Percentiles rank a stretch among this genome's conserved stretches.
These are phyloP conservation scores for Machimus rusticus DNA, from an alignment of 2,888 invertebrate genomes.

Conservation along the genomic window DNA sequence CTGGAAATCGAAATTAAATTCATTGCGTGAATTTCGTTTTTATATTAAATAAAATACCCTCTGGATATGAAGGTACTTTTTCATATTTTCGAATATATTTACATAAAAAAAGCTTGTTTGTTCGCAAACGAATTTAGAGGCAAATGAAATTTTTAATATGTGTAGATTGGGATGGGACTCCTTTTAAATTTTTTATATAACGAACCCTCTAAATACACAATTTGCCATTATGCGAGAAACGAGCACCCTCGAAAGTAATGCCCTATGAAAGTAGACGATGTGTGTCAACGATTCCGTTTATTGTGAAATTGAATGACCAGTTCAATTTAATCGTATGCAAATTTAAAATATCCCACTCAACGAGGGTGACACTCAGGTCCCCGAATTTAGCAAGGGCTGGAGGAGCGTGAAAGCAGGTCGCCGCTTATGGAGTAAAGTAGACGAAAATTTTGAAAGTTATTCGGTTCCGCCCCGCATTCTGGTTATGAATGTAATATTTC, in stretches of 20 bases:
- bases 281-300: not conserved
- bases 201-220: not conserved
- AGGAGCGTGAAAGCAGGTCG: not conserved
- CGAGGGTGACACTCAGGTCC: not conserved
- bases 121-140: not conserved
- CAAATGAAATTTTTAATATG: not conserved
- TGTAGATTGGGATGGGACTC: not conserved
- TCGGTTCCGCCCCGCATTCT: constrained; percentile 39
- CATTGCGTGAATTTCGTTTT: not conserved
- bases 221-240: not conserved
- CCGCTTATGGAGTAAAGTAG: not conserved
- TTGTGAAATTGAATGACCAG: not conserved
- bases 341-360: not conserved
- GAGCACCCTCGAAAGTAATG: not conserved
- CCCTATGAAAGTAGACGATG: not conserved
- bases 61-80: not conserved
- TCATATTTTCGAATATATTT: not conserved
- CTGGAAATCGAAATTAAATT: too few species aligned
- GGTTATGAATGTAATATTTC: constrained; percentile 46
- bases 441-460: constrained; percentile 43
- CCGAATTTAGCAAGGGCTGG: not conserved
- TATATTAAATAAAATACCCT: not conserved
- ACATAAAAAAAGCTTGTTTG: not conserved
- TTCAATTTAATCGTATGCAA: not conserved
- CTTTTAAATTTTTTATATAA: not conserved